phyloP scores from a whole-genome alignment of 2,888 invertebrate genomes.

The Parasteatoda lunata region DNA sequence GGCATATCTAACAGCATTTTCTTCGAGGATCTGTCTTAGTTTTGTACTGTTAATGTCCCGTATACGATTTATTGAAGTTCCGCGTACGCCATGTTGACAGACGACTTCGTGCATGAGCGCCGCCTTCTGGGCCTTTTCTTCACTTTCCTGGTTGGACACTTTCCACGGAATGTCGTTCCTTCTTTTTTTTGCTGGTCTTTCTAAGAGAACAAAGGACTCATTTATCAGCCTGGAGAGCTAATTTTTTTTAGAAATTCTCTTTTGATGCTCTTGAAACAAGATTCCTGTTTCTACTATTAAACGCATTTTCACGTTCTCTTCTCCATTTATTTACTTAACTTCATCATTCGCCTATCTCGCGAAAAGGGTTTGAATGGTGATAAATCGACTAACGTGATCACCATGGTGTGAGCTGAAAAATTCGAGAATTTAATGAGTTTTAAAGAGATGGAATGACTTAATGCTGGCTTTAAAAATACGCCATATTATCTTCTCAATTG shows the following conservation, averaged over 20 bases:
- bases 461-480: too few species aligned
- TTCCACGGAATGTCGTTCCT: constrained; percentile 59
- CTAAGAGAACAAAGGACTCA: constrained; percentile 44
- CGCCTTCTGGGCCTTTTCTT: constrained; percentile 51
- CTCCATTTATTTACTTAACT: neutral
- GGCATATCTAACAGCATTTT: constrained; percentile 65
- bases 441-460: neutral
- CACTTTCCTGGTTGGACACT: constrained; percentile 65
- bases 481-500: too few species aligned
- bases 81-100: constrained; percentile 65
- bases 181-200: constrained; percentile 12
- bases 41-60: constrained; percentile 59
- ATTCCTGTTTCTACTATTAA: constrained; percentile 48
- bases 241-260: constrained; percentile 4
- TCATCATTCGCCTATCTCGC: neutral
- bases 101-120: constrained; percentile 51
- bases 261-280: constrained; percentile 19
- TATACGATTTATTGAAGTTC: constrained; percentile 64
- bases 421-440: neutral
- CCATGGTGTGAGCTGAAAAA: constrained; percentile 2
- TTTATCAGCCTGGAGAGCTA: constrained; percentile 42
- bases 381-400: constrained; percentile 1
- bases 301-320: constrained; percentile 3
- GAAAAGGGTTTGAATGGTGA: neutral
- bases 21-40: constrained; percentile 50